phyloP scores from a whole-genome alignment of 2,797 vertebrate genomes.

The Parauchenoglanis punctatus region DNA sequence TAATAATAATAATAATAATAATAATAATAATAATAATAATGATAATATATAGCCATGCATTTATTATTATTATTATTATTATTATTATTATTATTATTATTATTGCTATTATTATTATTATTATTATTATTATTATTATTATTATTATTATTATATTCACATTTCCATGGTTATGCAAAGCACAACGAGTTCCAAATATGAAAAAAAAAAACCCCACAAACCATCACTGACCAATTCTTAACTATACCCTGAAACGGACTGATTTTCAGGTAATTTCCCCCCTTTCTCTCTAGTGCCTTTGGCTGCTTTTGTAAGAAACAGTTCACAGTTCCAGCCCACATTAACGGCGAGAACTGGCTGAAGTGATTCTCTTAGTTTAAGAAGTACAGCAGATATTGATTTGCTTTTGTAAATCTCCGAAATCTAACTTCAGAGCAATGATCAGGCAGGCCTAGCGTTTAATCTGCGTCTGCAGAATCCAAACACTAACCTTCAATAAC shows the following conservation, averaged over 20 bases:
- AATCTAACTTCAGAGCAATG: not conserved
- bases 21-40: slow-evolving; percentile 16
- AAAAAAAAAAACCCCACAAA: too few species aligned
- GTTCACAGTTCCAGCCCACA: not conserved
- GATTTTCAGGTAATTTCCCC: not conserved
- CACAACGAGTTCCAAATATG: not conserved
- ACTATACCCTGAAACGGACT: not conserved
- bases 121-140: not conserved
- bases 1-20: slow-evolving; percentile 10
- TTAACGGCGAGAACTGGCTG: not conserved
- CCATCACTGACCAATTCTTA: not conserved
- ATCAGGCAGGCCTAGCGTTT: not conserved
- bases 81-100: not conserved
- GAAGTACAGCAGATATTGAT: not conserved
- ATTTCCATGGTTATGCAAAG: not conserved
- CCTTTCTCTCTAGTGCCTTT: not conserved
- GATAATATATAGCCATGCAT: not conserved
- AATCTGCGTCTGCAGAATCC: not conserved
- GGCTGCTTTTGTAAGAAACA: not conserved
- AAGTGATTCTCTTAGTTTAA: not conserved
- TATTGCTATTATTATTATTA: not conserved
- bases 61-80: not conserved
- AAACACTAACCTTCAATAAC: not conserved
- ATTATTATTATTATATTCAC: not conserved
- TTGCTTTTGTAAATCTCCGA: not conserved